These are phyloP conservation scores for Pseudolaguvia tuberculata DNA, from an alignment of 2,113 vertebrate species.

Conservation along the genomic window DNA sequence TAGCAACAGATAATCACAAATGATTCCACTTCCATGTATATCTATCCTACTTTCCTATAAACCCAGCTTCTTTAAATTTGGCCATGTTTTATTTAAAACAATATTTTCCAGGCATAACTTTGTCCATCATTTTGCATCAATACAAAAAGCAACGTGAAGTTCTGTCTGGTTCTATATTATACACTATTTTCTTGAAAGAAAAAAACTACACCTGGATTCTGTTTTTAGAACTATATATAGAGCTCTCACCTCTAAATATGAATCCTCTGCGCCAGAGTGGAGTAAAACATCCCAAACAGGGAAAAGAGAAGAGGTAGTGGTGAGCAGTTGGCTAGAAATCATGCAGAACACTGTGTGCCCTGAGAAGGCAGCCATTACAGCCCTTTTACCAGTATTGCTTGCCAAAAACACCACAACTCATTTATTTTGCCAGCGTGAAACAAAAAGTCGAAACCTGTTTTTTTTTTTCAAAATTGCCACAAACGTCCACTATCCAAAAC, in stretches of 20 bases:
- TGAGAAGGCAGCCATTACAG: slow-evolving; percentile 15
- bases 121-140: slow-evolving; percentile 46
- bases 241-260: slow-evolving; percentile 56
- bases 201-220: slow-evolving; percentile 62
- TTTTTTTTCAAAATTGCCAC: not conserved
- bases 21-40: slow-evolving; percentile 12
- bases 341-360: slow-evolving; percentile 35
- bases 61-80: slow-evolving; percentile 36
- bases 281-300: slow-evolving; percentile 49
- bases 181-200: slow-evolving; percentile 51
- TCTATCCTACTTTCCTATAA: slow-evolving; percentile 29
- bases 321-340: slow-evolving; percentile 30
- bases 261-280: slow-evolving; percentile 62
- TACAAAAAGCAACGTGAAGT: slow-evolving; percentile 51
- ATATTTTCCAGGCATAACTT: slow-evolving; percentile 46
- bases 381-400: not conserved
- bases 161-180: slow-evolving; percentile 42
- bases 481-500: not conserved
- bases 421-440: slow-evolving; percentile 8
- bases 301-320: slow-evolving; percentile 29
- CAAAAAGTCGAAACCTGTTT: not conserved
- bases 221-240: slow-evolving; percentile 64
- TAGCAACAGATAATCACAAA: not conserved
- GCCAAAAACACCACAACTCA: slow-evolving; percentile 7
- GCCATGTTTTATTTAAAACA: slow-evolving; percentile 29